phyloP scores from a whole-genome alignment of 2,797 vertebrate genomes.

The Anabacerthia variegaticeps region DNA sequence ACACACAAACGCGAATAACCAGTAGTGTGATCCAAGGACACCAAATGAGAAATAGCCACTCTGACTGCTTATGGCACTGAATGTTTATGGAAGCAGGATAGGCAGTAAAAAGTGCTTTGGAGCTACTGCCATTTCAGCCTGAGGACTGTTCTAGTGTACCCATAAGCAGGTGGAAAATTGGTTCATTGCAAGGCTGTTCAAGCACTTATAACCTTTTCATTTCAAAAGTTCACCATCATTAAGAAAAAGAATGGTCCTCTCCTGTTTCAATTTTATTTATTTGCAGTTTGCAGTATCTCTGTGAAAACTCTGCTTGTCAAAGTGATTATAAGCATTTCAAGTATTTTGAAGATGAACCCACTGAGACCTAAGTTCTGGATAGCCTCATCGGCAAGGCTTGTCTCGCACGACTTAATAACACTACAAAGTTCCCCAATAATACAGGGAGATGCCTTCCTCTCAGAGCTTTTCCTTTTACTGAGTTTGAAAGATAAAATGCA shows the following conservation, averaged over 20 bases:
- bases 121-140: neutral
- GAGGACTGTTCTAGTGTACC: neutral
- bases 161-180: neutral
- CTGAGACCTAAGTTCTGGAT: neutral
- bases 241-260: neutral
- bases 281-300: neutral
- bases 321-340: neutral
- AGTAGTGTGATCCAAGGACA: neutral
- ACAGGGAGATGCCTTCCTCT: neutral
- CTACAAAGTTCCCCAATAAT: neutral
- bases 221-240: neutral
- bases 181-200: neutral
- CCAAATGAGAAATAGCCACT: neutral
- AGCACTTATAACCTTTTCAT: neutral
- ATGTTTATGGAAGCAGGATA: neutral
- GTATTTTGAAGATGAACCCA: neutral
- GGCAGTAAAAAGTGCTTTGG: neutral
- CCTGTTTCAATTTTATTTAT: neutral
- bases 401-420: neutral
- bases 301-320: neutral
- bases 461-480: neutral
- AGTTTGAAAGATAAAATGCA: constrained; percentile 10
- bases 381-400: neutral
- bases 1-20: neutral
- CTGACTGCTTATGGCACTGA: neutral